phyloP scores from a whole-genome alignment of 1,140 invertebrate species.

The Pachyrhynchus sulphureomaculatus region DNA sequence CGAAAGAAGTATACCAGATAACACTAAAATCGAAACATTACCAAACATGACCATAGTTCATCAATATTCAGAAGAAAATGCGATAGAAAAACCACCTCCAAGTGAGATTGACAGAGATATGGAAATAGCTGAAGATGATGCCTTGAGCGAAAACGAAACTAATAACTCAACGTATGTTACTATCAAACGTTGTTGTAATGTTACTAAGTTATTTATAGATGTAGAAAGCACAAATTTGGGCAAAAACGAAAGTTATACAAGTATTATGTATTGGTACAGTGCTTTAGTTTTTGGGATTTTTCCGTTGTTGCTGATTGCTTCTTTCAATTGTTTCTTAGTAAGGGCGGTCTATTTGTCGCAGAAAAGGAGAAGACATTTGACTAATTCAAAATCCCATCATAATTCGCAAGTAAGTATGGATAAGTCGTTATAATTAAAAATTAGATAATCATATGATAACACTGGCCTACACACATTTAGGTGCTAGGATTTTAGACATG shows the following conservation, averaged over 20 bases:
- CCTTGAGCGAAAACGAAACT: neutral
- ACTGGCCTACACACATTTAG: too few species aligned
- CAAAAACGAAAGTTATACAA: constrained; percentile 58
- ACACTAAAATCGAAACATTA: neutral
- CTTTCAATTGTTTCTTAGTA: constrained; percentile 75
- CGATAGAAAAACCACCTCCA: neutral
- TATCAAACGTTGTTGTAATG: constrained; percentile 33
- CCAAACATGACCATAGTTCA: constrained; percentile 1
- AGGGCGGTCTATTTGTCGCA: constrained; percentile 63
- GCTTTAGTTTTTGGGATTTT: constrained; percentile 66
- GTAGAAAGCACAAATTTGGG: constrained; percentile 51
- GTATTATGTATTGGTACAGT: constrained; percentile 69
- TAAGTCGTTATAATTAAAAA: constrained; percentile 3
- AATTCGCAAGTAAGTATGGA: constrained; percentile 51
- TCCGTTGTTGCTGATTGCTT: constrained; percentile 65
- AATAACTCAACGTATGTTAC: neutral
- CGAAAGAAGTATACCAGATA: neutral
- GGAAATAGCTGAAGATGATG: neutral
- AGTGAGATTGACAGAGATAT: neutral
- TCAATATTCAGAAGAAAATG: neutral
- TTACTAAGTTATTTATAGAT: constrained; percentile 33
- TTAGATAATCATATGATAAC: too few species aligned
- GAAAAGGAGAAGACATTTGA: constrained; percentile 58
- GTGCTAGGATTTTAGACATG: too few species aligned
- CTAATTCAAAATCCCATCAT: constrained; percentile 32